Evolutionary conservation across 2,113 vertebrate species (phyloP).

Genomic region (Salvelinus alpinus): DNA sequence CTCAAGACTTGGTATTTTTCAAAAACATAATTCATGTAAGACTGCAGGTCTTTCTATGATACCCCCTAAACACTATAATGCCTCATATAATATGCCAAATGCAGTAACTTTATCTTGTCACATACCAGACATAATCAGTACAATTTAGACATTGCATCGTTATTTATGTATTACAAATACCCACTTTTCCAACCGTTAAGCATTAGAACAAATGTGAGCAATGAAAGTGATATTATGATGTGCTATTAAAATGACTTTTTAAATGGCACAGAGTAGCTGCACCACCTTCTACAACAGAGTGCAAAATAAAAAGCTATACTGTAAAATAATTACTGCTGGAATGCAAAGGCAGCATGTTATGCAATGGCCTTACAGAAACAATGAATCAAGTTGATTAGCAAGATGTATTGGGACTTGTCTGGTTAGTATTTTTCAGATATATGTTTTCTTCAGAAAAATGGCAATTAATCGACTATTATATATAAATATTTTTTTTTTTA

Average conservation of each 20-base stretch:
- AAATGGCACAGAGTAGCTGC: slow-evolving; percentile 27
- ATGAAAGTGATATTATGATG: slow-evolving; percentile 15
- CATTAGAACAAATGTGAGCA: slow-evolving; percentile 27
- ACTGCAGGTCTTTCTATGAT: background rate
- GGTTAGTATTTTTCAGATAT: background rate
- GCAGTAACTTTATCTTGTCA: background rate
- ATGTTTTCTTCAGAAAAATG: background rate
- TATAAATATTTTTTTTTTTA: background rate
- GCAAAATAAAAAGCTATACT: slow-evolving; percentile 24
- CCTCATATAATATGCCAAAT: slow-evolving; percentile 19
- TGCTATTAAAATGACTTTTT: slow-evolving; percentile 1
- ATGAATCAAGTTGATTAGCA: background rate
- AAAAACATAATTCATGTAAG: slow-evolving; percentile 29
- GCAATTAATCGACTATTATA: background rate
- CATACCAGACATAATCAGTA: slow-evolving; percentile 10
- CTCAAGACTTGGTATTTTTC: slow-evolving; percentile 78
- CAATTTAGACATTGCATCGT: slow-evolving; percentile 29
- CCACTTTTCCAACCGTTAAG: slow-evolving; percentile 37
- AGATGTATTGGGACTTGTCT: background rate
- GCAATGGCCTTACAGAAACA: background rate
- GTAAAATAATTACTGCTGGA: slow-evolving; percentile 10
- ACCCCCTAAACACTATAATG: background rate
- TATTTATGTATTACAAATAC: background rate
- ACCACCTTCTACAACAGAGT: slow-evolving; percentile 19
- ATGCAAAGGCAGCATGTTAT: too few relatives aligned